These are phyloP conservation scores for Aphodius sticticus DNA, from an alignment of 2,888 invertebrate species.

Conservation along the genomic window DNA sequence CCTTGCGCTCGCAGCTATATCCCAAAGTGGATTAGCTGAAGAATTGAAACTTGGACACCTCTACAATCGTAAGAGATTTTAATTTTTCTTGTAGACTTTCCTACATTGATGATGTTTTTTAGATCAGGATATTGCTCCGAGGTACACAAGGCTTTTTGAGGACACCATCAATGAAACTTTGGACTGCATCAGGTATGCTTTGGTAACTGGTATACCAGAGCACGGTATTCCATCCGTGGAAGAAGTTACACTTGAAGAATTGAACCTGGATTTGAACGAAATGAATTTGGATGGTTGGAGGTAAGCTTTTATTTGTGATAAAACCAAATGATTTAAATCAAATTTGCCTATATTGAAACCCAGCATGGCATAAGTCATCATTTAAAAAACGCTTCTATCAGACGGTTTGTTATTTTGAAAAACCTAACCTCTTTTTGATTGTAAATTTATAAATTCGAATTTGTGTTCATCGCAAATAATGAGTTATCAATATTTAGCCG, in stretches of 20 bases:
- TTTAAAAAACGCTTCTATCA: too few relatives aligned
- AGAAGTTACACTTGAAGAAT: slow-evolving; percentile 30
- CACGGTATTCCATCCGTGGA: slow-evolving; percentile 32
- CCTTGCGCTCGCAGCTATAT: not conserved
- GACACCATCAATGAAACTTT: slow-evolving; percentile 30
- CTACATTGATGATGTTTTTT: not conserved
- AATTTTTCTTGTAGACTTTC: not conserved
- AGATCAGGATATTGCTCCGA: not conserved
- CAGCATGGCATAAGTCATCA: too few relatives aligned
- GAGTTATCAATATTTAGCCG: too few relatives aligned
- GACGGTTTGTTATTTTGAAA: not conserved
- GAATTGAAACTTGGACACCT: slow-evolving; percentile 12
- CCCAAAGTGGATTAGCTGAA: not conserved
- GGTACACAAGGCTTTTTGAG: slow-evolving; percentile 21
- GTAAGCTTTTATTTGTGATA: slow-evolving; percentile 20
- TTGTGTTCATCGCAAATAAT: too few relatives aligned
- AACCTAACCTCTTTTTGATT: not conserved
- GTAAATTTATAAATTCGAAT: not conserved
- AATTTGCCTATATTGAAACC: too few relatives aligned
- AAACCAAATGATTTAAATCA: not conserved
- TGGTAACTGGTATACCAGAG: slow-evolving; percentile 31
- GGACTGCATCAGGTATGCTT: slow-evolving; percentile 24
- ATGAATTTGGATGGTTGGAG: slow-evolving; percentile 24
- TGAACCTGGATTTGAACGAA: slow-evolving; percentile 18
- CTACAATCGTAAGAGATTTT: slow-evolving; percentile 7